Base-by-base conservation (phyloP, 1,140 invertebrate species). In the Contarinia nasturtii region DNA sequence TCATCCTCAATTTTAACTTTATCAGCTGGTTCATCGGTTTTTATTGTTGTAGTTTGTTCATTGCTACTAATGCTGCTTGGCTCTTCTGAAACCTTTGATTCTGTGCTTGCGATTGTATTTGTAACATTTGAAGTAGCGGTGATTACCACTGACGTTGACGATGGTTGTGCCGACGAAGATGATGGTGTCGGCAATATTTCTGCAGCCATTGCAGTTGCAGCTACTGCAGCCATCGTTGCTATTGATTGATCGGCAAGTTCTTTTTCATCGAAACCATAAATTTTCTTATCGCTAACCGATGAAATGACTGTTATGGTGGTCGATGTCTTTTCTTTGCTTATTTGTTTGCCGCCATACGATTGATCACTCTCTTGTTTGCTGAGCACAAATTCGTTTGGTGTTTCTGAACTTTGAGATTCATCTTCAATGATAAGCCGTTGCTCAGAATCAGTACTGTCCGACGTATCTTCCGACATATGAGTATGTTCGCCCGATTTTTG, bases 371-470 rank as follows among this genome's bases (percentile, higher is more conserved):
- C 18, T 20, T 43, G n/a, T 4, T 43, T 27, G 27, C 27, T 27
- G 4, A 27, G 10, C 3, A 27, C 20, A 12, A 19, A 18, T 17
- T 43, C 41, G 27, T 44, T 22, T 15, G 10, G 20, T 19, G 33
- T 48, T 34, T 48, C 47, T 4, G 49, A 49, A 34, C 51, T 50
- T 14, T 53, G 50, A 1, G 48, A 40, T n/a, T 62, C 57, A 45
- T 64, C 61, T 40, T 67, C 67, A 41, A 77, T 77, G 2, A 75
- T 66, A 21, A 76, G 69, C 52, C 77, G 69, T 50, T 74, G 69
- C 55, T 82, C 80, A 1, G 78, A 81, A 57, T 83, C 81, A 47
- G 78, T 81, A 49, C 77, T 81, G 51, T 84, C 80, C 2, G 66
- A 66, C 0, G 69, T 72, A 48, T 74, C 71, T 7, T 63, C 61